Evolutionary conservation across 2,797 vertebrate species (phyloP), one percentile per base, ranked within the genome.

Genomic region (Catostomus latipinnis): DNA sequence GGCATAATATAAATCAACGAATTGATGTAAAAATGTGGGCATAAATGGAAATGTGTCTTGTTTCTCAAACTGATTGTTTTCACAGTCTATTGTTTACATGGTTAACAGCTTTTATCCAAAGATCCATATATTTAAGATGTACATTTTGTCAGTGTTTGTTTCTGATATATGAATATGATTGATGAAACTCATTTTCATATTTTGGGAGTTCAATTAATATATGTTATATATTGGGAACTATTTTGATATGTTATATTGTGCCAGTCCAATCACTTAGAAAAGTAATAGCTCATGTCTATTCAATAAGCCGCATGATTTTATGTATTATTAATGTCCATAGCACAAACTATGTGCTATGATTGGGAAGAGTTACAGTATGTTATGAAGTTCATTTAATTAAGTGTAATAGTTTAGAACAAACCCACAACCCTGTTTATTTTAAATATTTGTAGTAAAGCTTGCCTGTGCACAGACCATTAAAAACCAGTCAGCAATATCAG

Each of bases 401-500:
- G 34, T 65, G 63, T 22, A 71, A 79, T 48, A 6, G 12, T 72
- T 71, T 62, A 54, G 67, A 71, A 13, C 57, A 54, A 13, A 58
- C 22, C 65, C 5, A 11, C 66, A 48, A n/a, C 46, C 5, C 11
- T 62, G 52, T 50, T 45, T 43, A 4, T 48, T 1, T 49, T 14
- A 45, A 60, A 61, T 34, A 49, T 66, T 58, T 67, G 58, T 60
- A 66, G 46, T 4, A 5, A 80, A 52, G 65, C 46, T 6, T 34
- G 13, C 52, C 22, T 43, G 50, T 58, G 46, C 43, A 14, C n/a
- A 14, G 13, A 50, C 46, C 46, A 52, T 50, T 71, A n/a, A 63
- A 60, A 78, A 13, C 69, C 52, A 67, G 69, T 71, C 58, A 71
- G 46, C 34, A 65, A 2, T 57, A 80, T 73, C 46, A 67, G 16